Base-by-base conservation (phyloP, 2,113 vertebrate species). In the Nesospiza acunhae region DNA sequence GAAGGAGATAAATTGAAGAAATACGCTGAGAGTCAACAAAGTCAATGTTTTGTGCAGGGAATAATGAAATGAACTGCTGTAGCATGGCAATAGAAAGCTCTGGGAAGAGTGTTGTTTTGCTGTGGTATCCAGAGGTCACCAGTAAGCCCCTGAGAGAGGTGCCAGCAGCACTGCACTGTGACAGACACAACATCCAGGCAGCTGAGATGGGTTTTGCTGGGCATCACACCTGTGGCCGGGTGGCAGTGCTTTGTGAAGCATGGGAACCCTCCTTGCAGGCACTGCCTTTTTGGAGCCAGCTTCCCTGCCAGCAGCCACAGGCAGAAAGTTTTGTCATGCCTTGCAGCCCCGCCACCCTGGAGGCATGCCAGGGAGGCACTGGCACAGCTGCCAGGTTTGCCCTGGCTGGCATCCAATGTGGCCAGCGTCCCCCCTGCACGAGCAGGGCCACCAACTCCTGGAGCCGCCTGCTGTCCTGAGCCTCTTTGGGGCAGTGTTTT, bases 171-270 rank as follows among this genome's bases (percentile, higher is more conserved):
- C 39, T 41, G 66, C 73, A 41, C 37, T 49, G 35, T 41, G 56
- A 22, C 35, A 44, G 53, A 27, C 24, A 42, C 59, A 46, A 4
- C 47, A 42, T 5, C 39, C 77, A 85, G 26, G 47, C 12, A 0
- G 47, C 14, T 0, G 0, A 56, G 37, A 4, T 27, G 42, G 42
- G n/a, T 68, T 84, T 73, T 70, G 33, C 64, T 58, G 64, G 63
- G 27, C 4, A 0, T 49, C 39, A 7, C 2, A 9, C 22, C 47
- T 0, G 0, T 0, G 1, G 7, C 50, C 41, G 6, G 30, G 52
- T 4, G 5, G 60, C 72, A n/a, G 53, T 5, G 6, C 79, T 74
- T 49, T 37, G 28, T 23, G 68, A 70, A 68, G 35, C 5, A 0
- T 19, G 31, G 72, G 80, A 75, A 44, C 39, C 35, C 53, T 81